phyloP scores from a whole-genome alignment of 30 jellyfish, hydroid and myxozoan genomes.

The Haliclystus octoradiatus region DNA sequence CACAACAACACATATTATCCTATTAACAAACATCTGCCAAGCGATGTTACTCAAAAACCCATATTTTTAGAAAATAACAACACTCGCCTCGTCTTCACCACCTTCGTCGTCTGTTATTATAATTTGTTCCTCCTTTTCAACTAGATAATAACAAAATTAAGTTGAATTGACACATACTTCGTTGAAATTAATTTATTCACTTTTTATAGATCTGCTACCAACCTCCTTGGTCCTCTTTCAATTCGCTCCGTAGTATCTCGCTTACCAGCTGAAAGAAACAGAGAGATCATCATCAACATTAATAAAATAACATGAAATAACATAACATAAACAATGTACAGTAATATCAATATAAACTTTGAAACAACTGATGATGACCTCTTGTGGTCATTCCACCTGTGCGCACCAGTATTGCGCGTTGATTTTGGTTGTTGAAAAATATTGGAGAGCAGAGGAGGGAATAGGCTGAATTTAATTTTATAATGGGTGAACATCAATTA shows the following conservation, averaged over 20 bases:
- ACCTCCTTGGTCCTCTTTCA: conserved; percentile 95
- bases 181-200: no score
- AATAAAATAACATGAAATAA: no score
- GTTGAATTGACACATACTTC: no score
- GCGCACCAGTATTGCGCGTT: no score
- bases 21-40: neutral
- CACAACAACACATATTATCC: neutral
- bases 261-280: conserved; percentile 43
- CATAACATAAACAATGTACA: no score
- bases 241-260: conserved; percentile 74
- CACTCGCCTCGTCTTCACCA: conserved; percentile 84
- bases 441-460: no score
- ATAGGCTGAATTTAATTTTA: no score
- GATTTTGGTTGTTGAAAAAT: no score
- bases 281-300: no score
- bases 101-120: conserved; percentile 91
- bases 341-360: no score
- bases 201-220: neutral
- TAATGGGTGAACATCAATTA: no score
- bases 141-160: conserved; percentile 23
- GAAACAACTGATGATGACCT: neutral
- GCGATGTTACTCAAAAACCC: neutral
- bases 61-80: neutral
- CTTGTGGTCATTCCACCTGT: no score
- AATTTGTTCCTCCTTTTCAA: conserved; percentile 60